phyloP scores from a whole-genome alignment of 2,113 vertebrate species.

The Pseudorhombus dupliciocellatus region DNA sequence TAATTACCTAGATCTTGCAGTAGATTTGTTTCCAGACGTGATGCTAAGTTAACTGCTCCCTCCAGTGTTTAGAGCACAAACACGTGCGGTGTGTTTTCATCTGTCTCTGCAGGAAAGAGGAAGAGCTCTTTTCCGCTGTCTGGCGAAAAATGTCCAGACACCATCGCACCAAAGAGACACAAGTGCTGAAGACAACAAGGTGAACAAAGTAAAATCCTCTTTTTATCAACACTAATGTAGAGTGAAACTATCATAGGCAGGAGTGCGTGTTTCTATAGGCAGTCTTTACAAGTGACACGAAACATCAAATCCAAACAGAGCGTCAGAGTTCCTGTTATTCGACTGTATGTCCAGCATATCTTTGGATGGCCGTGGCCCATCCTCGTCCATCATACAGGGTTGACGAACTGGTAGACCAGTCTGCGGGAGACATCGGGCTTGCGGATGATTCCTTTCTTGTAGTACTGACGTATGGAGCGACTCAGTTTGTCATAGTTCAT shows the following conservation, averaged over 20 bases:
- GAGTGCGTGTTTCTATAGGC: constrained; percentile 63
- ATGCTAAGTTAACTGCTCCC: not conserved
- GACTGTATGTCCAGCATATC: constrained; percentile 61
- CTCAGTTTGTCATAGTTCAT: constrained; percentile 99
- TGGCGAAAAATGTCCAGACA: not conserved
- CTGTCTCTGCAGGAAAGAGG: not conserved
- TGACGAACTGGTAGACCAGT: constrained; percentile 95
- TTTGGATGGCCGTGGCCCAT: constrained; percentile 11
- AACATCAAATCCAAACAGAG: constrained; percentile 9
- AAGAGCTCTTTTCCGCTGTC: not conserved
- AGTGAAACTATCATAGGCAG: constrained; percentile 51
- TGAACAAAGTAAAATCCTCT: not conserved
- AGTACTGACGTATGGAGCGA: constrained; percentile 96
- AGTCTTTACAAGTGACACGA: constrained; percentile 57
- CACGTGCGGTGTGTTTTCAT: not conserved
- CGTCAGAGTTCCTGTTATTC: constrained; percentile 14
- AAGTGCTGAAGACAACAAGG: constrained; percentile 3
- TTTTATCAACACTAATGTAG: constrained; percentile 13
- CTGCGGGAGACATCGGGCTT: constrained; percentile 94
- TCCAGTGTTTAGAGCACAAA: not conserved
- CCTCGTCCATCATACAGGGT: constrained; percentile 82
- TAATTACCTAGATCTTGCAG: no score
- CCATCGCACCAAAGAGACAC: not conserved
- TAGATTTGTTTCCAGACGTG: no score
- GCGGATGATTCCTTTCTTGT: constrained; percentile 96